Conservation (phyloP, 1,140 invertebrate genomes). For the Trachymyrmex cornetzi region DNA sequence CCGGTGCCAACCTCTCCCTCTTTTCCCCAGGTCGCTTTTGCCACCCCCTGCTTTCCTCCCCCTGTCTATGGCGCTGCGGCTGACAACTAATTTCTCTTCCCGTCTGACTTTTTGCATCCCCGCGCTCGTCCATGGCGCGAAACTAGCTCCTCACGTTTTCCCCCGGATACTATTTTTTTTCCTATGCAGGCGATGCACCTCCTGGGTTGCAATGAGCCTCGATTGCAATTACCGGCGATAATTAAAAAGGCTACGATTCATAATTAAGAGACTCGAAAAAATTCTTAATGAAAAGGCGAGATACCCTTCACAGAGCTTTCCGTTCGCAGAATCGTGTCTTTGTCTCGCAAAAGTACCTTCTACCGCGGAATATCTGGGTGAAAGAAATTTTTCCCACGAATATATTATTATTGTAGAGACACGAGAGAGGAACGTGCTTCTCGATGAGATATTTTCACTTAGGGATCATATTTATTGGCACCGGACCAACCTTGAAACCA, state of each 20-base stretch:
- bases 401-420: background rate
- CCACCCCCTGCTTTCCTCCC: background rate
- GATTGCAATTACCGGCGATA: slow-evolving; percentile 46
- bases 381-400: slow-evolving; percentile 3
- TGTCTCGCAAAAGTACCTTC: background rate
- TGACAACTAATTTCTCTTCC: slow-evolving; percentile 82
- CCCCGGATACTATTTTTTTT: slow-evolving; percentile 57
- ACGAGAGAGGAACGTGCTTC: background rate
- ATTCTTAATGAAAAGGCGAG: slow-evolving; percentile 19
- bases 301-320: background rate
- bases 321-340: background rate
- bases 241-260: slow-evolving; percentile 50
- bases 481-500: background rate
- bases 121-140: slow-evolving; percentile 39
- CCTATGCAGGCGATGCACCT: background rate
- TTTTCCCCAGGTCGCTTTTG: slow-evolving; percentile 5
- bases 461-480: slow-evolving; percentile 13
- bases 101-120: slow-evolving; percentile 68
- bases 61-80: slow-evolving; percentile 68
- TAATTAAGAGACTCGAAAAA: slow-evolving; percentile 54
- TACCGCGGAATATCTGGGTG: background rate
- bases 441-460: slow-evolving; percentile 7
- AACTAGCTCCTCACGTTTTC: slow-evolving; percentile 61
- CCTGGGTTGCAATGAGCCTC: background rate
- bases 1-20: background rate